These are phyloP conservation scores for Lasioglossum lativentre DNA, from an alignment of 2,888 invertebrate species.

Conservation along the genomic window DNA sequence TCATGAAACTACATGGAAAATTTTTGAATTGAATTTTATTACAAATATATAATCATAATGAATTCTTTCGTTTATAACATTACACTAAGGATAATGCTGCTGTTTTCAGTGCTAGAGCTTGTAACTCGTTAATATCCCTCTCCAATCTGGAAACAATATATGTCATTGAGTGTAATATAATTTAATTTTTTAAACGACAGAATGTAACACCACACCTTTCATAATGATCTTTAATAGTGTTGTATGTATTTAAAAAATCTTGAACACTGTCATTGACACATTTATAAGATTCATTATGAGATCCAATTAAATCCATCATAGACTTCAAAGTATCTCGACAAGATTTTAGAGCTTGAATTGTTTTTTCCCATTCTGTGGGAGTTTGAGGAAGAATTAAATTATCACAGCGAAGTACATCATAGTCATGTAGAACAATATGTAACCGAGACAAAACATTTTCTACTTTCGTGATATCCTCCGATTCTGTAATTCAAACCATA, in stretches of 20 bases:
- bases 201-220: slow-evolving; percentile 18
- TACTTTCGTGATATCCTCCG: slow-evolving; percentile 49
- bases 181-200: neutral
- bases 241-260: slow-evolving; percentile 54
- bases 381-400: slow-evolving; percentile 71
- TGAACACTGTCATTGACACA: slow-evolving; percentile 58
- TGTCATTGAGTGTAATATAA: neutral
- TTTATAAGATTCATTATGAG: slow-evolving; percentile 55
- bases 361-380: slow-evolving; percentile 55
- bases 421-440: slow-evolving; percentile 58
- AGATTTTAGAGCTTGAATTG: slow-evolving; percentile 48
- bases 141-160: slow-evolving; percentile 36
- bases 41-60: neutral
- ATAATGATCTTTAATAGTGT: slow-evolving; percentile 14
- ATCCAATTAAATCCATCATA: slow-evolving; percentile 62
- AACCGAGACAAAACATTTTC: slow-evolving; percentile 59
- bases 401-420: slow-evolving; percentile 69
- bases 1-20: neutral
- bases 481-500: slow-evolving; percentile 56
- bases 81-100: slow-evolving; percentile 25
- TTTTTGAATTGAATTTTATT: slow-evolving; percentile 19
- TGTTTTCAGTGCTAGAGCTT: slow-evolving; percentile 37
- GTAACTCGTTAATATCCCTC: slow-evolving; percentile 23
- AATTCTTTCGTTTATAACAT: neutral
- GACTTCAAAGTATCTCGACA: slow-evolving; percentile 54